Percentiles rank a stretch among this genome's conserved stretches.
Evolutionary conservation across 2,113 vertebrate genomes (phyloP).

Genomic region (Corvus moneduloides): DNA sequence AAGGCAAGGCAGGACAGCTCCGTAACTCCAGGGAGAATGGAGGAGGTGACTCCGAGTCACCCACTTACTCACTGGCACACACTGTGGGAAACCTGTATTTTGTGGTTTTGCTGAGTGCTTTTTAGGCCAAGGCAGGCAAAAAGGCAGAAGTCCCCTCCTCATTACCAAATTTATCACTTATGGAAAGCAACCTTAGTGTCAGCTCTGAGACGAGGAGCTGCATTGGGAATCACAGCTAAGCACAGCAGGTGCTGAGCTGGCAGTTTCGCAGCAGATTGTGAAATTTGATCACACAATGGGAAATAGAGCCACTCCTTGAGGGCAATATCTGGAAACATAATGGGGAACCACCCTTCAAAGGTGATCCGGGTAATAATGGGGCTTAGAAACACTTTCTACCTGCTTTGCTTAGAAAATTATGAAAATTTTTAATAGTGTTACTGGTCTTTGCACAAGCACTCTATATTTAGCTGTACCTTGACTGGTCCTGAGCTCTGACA

Average conservation of each 20-base stretch:
- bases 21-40: not conserved
- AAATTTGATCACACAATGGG: constrained; percentile 61
- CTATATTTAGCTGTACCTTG: constrained; percentile 38
- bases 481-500: not conserved
- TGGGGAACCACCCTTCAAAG: constrained; percentile 54
- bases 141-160: not conserved
- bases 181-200: not conserved
- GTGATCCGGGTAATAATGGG: constrained; percentile 57
- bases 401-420: constrained; percentile 67
- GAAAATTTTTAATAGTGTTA: constrained; percentile 44
- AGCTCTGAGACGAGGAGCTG: not conserved
- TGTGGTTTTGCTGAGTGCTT: not conserved
- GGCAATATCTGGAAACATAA: constrained; percentile 62
- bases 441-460: constrained; percentile 36
- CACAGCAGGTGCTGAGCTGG: constrained; percentile 56
- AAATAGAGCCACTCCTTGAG: constrained; percentile 62
- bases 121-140: not conserved
- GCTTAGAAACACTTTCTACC: constrained; percentile 60
- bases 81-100: constrained; percentile 32
- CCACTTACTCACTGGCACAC: constrained; percentile 22
- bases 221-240: not conserved
- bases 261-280: constrained; percentile 61
- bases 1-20: constrained; percentile 36
- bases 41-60: constrained; percentile 40
- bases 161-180: not conserved